Base-by-base conservation (phyloP, 2,113 vertebrate genomes). In the Candoia aspera region DNA sequence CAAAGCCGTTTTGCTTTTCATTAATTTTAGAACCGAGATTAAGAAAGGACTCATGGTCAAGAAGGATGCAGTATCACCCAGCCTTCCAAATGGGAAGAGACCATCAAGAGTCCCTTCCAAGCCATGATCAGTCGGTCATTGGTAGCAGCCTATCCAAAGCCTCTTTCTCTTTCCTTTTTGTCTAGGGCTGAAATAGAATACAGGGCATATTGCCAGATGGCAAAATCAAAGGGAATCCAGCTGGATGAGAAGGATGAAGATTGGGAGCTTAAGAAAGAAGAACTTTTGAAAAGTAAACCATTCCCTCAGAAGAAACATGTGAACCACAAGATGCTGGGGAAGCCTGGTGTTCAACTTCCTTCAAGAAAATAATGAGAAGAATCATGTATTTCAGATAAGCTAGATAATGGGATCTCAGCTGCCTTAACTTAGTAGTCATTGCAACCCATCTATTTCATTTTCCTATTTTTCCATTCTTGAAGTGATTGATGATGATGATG, bases 171-270 rank as follows among this genome's bases (percentile, higher is more conserved):
- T 86, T 93, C 29, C 93, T 92, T 94, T 26, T 97, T 92, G 95
- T 91, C 64, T 95, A 99, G 98, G 93, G 98, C 98, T 2, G 98
- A 99, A 95, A 62, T 33, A 0, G 98, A 99, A 93, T 97, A 97
- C 93, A 94, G 89, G 85, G 96, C 96, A 59, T 97, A 98, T 88
- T 96, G 97, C 8, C 91, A 24, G 84, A 94, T 53, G 6, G 96
- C 98, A 2, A 89, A 93, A 1, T 84, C 93, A 54, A 97, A 96
- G 84, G 98, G 97, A 33, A 95, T 98, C 57, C 79, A 46, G 0
- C 29, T 98, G 94, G 98, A 99, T 29, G 97, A 99, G 19, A 95
- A 42, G 0, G 98, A 99, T 59, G 97, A 98, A 89, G 98, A 98
- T 88, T 99, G 98, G 98, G 97, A 98, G 23, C 90, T 95, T 10